A percentile compares a stretch with the other conserved stretches of the same genome.
Conservation (phyloP, 2,113 vertebrate genomes). For the Callopanchax toddi region DNA sequence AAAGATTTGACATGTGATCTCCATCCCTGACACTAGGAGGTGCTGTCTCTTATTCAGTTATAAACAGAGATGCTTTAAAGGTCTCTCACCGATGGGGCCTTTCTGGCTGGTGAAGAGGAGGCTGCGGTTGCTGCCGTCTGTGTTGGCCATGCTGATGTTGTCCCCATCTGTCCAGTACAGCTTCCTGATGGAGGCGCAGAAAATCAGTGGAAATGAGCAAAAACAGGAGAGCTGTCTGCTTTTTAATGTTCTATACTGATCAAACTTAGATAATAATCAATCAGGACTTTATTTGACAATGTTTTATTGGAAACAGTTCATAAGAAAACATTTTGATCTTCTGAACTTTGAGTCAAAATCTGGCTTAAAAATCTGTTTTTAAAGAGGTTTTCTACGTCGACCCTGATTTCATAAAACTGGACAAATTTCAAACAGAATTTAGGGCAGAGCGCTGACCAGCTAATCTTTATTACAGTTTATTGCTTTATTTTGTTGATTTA, state of each 20-base stretch:
- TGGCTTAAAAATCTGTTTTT: too few species aligned
- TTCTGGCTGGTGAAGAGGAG: constrained; percentile 92
- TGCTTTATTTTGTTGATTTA: neutral
- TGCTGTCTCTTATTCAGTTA: constrained; percentile 6
- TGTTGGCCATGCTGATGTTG: constrained; percentile 95
- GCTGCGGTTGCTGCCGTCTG: constrained; percentile 89
- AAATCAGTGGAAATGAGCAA: neutral
- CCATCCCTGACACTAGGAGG: constrained; percentile 17
- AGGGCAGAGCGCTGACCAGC: neutral
- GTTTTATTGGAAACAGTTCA: too few species aligned
- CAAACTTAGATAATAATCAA: neutral
- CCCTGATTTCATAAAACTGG: too few species aligned
- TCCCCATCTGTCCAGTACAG: constrained; percentile 98
- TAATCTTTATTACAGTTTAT: too few species aligned
- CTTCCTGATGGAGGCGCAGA: constrained; percentile 79
- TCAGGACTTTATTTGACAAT: too few species aligned
- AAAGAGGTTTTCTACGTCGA: too few species aligned
- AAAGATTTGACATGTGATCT: constrained; percentile 8
- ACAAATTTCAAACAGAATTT: neutral
- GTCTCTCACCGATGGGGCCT: constrained; percentile 88
- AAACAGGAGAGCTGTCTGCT: too few species aligned
- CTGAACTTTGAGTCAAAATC: neutral
- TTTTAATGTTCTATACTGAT: too few species aligned
- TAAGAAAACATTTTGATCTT: neutral
- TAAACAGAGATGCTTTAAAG: neutral